A percentile compares a stretch with the other conserved stretches of the same genome.
Conservation (phyloP, 2,797 vertebrate genomes). For the Choloepus didactylus region DNA sequence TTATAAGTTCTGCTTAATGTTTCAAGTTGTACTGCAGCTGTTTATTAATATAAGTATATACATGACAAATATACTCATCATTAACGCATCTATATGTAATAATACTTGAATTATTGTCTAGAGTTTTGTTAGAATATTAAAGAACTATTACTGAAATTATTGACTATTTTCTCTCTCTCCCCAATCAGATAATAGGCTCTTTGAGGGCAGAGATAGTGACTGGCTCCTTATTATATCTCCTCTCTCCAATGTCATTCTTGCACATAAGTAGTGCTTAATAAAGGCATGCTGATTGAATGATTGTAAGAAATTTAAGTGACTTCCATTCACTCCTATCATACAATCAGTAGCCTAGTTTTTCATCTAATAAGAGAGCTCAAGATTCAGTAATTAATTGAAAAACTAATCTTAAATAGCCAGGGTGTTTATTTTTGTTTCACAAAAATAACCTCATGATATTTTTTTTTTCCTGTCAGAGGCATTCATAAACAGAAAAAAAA, state of each 20-base stretch:
- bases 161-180: not conserved
- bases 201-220: not conserved
- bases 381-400: not conserved
- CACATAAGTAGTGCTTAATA: not conserved
- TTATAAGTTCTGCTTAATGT: not conserved
- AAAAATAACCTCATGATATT: not conserved
- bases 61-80: slow-evolving; percentile 26
- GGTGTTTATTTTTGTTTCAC: slow-evolving; percentile 13
- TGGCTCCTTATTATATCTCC: not conserved
- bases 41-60: slow-evolving; percentile 37
- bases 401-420: slow-evolving; percentile 24
- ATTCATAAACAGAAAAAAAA: slow-evolving; percentile 18
- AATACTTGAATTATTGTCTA: not conserved
- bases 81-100: not conserved
- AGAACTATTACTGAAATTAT: not conserved
- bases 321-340: not conserved
- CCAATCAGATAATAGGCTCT: not conserved
- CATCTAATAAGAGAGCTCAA: slow-evolving; percentile 35
- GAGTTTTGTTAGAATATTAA: slow-evolving; percentile 12
- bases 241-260: not conserved
- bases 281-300: not conserved
- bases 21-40: slow-evolving; percentile 9
- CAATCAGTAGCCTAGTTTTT: not conserved
- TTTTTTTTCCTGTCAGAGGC: not conserved
- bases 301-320: not conserved